Evolutionary conservation across 1,140 invertebrate species (phyloP).

Genomic region (Bemisia tabaci): DNA sequence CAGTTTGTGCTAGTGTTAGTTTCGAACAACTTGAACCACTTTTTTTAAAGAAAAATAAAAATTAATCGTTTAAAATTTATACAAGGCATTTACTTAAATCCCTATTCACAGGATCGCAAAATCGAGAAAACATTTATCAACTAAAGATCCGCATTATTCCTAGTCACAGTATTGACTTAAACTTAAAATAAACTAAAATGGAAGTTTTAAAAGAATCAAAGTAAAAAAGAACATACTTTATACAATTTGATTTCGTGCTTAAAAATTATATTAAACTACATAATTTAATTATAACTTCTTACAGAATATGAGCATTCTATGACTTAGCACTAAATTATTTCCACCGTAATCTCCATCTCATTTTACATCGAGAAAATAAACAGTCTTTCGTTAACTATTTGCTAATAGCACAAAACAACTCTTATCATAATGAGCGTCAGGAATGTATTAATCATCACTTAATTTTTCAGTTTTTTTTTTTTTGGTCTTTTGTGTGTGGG

Average conservation of each 20-base stretch:
- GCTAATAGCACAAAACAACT: background rate
- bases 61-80: no score
- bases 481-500: no score
- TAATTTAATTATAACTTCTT: background rate
- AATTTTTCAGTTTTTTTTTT: background rate
- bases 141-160: no score
- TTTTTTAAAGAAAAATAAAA: no score
- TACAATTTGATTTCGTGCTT: background rate
- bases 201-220: background rate
- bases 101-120: no score
- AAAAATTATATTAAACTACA: background rate
- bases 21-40: background rate
- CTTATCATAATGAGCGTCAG: background rate
- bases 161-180: no score
- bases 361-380: background rate
- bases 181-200: no score
- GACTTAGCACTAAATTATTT: background rate
- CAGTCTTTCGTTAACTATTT: background rate
- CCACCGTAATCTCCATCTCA: background rate
- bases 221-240: background rate
- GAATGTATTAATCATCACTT: background rate
- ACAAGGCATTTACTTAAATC: no score
- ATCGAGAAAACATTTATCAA: no score
- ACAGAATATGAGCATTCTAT: background rate
- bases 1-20: background rate